phyloP scores from a whole-genome alignment of 2,888 invertebrate genomes.

The Cremastobaeus sp. region DNA sequence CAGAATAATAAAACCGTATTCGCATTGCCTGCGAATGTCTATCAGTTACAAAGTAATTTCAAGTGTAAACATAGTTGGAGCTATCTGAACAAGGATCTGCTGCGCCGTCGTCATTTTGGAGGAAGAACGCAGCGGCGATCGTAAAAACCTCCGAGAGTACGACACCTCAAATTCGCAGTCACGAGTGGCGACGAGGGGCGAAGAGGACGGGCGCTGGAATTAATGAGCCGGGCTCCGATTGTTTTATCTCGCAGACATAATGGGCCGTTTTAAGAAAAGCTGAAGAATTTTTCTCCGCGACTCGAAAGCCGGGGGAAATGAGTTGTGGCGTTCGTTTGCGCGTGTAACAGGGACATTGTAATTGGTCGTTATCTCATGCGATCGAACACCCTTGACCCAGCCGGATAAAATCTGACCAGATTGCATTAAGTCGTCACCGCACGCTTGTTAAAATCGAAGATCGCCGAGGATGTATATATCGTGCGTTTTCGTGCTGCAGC shows the following conservation, averaged over 20 bases:
- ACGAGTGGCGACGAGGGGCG: too few species aligned
- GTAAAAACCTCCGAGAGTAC: too few species aligned
- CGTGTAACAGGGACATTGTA: slow-evolving; percentile 8
- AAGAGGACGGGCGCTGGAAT: too few species aligned
- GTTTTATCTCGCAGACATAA: slow-evolving; percentile 15
- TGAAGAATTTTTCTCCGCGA: not conserved
- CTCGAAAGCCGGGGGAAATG: slow-evolving; percentile 2
- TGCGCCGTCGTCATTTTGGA: slow-evolving; percentile 46
- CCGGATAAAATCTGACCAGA: slow-evolving; percentile 39
- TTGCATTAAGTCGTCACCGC: slow-evolving; percentile 42
- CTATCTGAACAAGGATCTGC: slow-evolving; percentile 24
- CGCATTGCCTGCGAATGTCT: slow-evolving; percentile 31
- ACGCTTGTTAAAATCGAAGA: not conserved
- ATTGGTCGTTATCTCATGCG: slow-evolving; percentile 30
- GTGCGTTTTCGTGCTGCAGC: not conserved
- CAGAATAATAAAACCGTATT: slow-evolving; percentile 54
- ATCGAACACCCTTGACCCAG: slow-evolving; percentile 29
- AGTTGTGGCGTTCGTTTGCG: slow-evolving; percentile 29
- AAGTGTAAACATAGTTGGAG: slow-evolving; percentile 42
- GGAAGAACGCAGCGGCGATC: slow-evolving; percentile 13
- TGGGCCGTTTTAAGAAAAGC: not conserved
- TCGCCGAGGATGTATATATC: slow-evolving; percentile 12
- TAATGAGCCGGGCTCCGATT: not conserved
- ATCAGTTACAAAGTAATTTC: slow-evolving; percentile 36
- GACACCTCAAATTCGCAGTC: too few species aligned